These are phyloP conservation scores for Anser cygnoides DNA, from an alignment of 2,113 vertebrate genomes.

Conservation along the genomic window DNA sequence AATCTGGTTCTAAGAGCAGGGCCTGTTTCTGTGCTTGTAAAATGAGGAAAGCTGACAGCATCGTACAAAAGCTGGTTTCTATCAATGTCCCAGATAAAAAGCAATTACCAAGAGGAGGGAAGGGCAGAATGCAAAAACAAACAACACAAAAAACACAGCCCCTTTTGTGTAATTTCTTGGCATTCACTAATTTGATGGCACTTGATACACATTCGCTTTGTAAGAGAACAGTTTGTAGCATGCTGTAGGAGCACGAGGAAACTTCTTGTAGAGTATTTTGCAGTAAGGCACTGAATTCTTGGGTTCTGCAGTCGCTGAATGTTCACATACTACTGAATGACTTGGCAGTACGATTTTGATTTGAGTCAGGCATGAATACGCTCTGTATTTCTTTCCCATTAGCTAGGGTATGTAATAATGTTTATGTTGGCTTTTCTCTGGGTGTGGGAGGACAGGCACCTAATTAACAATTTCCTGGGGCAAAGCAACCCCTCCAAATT, in stretches of 20 bases:
- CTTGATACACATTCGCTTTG: fast-evolving
- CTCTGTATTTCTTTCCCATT: neutral
- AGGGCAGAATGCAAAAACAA: neutral
- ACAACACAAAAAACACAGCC: neutral
- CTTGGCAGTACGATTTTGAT: neutral
- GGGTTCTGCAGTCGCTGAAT: neutral
- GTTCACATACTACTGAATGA: neutral
- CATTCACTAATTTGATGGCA: neutral
- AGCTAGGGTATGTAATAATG: conserved; percentile 12
- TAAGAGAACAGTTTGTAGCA: neutral
- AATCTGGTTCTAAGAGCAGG: neutral
- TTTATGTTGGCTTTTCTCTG: conserved; percentile 50
- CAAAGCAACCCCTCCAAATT: conserved; percentile 14
- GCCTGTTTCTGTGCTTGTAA: neutral
- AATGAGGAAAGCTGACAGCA: neutral
- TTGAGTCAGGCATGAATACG: neutral
- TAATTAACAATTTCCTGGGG: conserved; percentile 50
- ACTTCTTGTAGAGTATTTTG: neutral
- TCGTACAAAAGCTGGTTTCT: neutral
- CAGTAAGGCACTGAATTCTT: neutral
- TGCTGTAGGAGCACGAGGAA: neutral
- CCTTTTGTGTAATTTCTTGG: neutral
- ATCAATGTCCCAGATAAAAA: neutral
- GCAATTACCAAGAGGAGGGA: neutral
- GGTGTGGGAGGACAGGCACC: conserved; percentile 10